Evolutionary conservation across 2,888 invertebrate species (phyloP).

Genomic region (Spilarctia lutea): DNA sequence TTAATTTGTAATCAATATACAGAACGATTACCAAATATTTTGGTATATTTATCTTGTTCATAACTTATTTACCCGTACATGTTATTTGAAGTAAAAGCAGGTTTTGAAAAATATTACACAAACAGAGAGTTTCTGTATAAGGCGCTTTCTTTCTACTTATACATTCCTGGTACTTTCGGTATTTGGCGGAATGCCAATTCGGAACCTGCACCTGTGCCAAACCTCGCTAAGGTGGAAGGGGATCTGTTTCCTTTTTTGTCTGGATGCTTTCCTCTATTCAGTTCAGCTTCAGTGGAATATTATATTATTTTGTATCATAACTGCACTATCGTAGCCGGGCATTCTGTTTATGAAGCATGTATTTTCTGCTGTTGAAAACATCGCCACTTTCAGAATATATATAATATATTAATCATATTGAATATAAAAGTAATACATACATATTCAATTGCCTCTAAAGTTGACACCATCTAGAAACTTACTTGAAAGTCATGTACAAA

Average conservation of each 20-base stretch:
- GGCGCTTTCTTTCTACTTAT: conserved; percentile 29
- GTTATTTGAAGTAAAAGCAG: neutral
- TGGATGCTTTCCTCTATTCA: neutral
- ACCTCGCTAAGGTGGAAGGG: conserved; percentile 25
- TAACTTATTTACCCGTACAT: conserved; percentile 18
- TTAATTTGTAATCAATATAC: conserved; percentile 35
- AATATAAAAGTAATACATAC: neutral
- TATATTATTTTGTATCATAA: neutral
- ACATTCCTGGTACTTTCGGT: conserved; percentile 36
- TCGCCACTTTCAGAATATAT: too few species aligned
- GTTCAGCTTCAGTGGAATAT: neutral
- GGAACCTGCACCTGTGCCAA: conserved; percentile 38
- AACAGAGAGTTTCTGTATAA: neutral
- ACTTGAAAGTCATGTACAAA: conserved; percentile 13
- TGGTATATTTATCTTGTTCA: conserved; percentile 22
- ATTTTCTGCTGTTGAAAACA: neutral
- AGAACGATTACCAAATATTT: conserved; percentile 19
- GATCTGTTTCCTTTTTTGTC: conserved; percentile 17
- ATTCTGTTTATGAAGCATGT: neutral
- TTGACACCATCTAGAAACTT: conserved; percentile 1
- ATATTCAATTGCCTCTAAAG: neutral
- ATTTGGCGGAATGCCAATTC: conserved; percentile 40
- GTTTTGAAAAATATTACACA: neutral
- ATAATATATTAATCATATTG: too few species aligned
- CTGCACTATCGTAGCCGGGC: neutral